Base-by-base conservation (phyloP, 2,888 invertebrate species). In the Odontocerum albicorne region DNA sequence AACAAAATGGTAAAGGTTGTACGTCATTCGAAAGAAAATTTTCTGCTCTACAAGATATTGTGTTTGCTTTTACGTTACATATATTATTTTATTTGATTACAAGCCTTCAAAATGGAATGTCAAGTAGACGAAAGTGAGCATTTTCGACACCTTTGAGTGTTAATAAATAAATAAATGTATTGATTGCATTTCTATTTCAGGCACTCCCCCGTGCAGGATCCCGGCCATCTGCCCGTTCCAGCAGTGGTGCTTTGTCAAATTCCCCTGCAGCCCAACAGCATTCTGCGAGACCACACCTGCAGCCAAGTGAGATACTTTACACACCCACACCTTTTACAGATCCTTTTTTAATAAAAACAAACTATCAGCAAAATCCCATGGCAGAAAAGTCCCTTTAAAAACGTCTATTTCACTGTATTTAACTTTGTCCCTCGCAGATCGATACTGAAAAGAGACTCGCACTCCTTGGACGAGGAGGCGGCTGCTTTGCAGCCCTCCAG, bases 361-460 rank as follows among this genome's bases (percentile, higher is more conserved):
- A n/a, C n/a, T n/a, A n/a, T n/a, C n/a, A n/a, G n/a, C n/a, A n/a
- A n/a, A n/a, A n/a, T n/a, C n/a, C n/a, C n/a, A n/a, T n/a, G n/a
- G n/a, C n/a, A n/a, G n/a, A n/a, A n/a, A n/a, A n/a, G n/a, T n/a
- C n/a, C n/a, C n/a, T n/a, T n/a, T n/a, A n/a, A n/a, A n/a, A n/a
- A n/a, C n/a, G n/a, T n/a, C n/a, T n/a, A n/a, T n/a, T n/a, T n/a
- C n/a, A n/a, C n/a, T 19, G 21, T 22, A 44, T 17, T 27, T 39
- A 32, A 12, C 15, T 31, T 22, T 27, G 27, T 27, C 10, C 4
- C 4, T 10, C 10, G 27, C 38, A n/a, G 22, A 22, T 91, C 90
- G 12, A 92, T 94, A 63, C 71, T 94, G 32, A 92, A 92, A 70
- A 81, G 93, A 16, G 91, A 91, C 68, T 85, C 87, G 10, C 86